These are phyloP conservation scores for Sciurus niger DNA, from an alignment of 2,113 vertebrate species.

Conservation along the genomic window DNA sequence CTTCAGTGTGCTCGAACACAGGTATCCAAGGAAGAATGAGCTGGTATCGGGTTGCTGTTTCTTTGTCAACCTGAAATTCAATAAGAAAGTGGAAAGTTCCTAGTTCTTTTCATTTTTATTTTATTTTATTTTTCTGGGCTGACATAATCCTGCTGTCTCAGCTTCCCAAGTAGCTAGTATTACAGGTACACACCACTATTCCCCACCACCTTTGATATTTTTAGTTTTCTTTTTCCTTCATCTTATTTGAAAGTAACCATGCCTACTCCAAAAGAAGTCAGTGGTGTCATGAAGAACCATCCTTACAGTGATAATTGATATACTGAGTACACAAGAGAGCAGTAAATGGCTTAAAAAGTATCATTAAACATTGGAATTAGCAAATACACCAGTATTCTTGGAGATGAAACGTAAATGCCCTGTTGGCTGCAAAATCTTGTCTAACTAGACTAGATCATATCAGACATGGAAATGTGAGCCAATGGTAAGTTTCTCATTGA, in stretches of 20 bases:
- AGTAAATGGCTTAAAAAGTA: background rate
- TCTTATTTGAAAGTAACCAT: slow-evolving; percentile 36
- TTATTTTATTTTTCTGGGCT: background rate
- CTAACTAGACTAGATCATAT: background rate
- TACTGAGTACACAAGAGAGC: background rate
- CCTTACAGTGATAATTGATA: background rate
- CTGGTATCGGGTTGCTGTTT: background rate
- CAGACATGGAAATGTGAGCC: background rate
- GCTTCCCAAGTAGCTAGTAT: background rate
- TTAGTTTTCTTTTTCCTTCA: background rate
- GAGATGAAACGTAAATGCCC: background rate
- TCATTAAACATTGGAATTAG: background rate
- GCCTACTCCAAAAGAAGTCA: background rate
- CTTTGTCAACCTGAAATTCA: slow-evolving; percentile 27
- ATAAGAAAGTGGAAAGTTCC: background rate
- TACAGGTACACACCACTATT: background rate
- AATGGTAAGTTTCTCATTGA: slow-evolving; percentile 20
- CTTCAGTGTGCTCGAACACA: background rate
- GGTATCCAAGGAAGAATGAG: background rate
- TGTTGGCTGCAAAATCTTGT: background rate
- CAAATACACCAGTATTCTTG: background rate
- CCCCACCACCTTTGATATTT: background rate
- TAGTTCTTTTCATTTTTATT: slow-evolving; percentile 16
- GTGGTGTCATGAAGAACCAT: slow-evolving; percentile 3
- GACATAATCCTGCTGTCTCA: background rate